Conservation (phyloP, 2,797 vertebrate genomes). For the Lerista edwardsae region DNA sequence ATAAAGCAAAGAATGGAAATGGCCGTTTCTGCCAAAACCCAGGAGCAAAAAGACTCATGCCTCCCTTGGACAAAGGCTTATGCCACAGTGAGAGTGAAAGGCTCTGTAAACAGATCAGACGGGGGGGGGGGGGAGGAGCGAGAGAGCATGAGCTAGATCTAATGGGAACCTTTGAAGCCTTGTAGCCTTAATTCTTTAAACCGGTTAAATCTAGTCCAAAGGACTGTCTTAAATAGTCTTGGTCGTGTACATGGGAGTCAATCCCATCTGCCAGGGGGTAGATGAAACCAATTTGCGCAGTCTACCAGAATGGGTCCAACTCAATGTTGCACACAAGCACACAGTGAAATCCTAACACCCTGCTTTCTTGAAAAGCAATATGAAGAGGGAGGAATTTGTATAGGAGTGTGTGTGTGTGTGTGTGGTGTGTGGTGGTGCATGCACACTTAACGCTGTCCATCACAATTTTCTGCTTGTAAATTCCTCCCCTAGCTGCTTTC, state of each 20-base stretch:
- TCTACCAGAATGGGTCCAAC: not conserved
- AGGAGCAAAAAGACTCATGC: not conserved
- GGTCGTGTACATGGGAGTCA: not conserved
- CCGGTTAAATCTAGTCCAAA: not conserved
- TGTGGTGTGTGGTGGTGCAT: not conserved
- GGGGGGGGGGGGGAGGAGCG: not conserved
- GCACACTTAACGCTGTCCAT: not conserved
- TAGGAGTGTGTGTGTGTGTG: not conserved
- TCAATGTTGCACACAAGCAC: not conserved
- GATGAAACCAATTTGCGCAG: not conserved
- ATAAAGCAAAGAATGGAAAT: constrained; percentile 1
- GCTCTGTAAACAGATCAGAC: not conserved
- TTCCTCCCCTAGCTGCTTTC: not conserved
- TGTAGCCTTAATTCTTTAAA: not conserved
- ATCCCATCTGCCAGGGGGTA: not conserved
- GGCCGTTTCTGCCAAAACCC: not conserved
- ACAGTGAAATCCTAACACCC: not conserved
- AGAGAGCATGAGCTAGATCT: not conserved
- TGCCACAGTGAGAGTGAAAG: not conserved
- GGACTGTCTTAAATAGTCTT: not conserved
- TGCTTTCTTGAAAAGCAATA: not conserved
- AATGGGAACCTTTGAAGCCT: not conserved
- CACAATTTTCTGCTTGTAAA: not conserved
- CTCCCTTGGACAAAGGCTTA: not conserved
- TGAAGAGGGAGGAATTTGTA: not conserved